phyloP scores from a whole-genome alignment of 2,113 vertebrate genomes.

The Butorides virescens region DNA sequence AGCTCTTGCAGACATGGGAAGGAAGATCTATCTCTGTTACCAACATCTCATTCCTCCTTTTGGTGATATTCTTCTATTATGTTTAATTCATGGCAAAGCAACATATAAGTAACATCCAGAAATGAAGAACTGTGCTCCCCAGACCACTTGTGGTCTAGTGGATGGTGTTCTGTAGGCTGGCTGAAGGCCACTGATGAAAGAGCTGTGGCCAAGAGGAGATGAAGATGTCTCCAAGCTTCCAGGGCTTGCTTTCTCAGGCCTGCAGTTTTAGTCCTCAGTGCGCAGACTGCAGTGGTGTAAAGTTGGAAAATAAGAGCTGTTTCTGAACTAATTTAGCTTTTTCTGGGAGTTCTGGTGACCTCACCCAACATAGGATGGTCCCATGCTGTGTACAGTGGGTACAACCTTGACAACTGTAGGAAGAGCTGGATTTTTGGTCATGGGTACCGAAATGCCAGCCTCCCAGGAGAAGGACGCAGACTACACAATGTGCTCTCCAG shows the following conservation, averaged over 20 bases:
- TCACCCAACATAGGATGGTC: background rate
- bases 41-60: background rate
- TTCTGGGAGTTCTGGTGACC: background rate
- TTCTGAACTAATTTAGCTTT: background rate
- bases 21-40: background rate
- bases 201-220: background rate
- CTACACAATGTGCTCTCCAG: background rate
- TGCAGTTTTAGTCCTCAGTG: background rate
- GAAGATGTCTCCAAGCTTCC: background rate
- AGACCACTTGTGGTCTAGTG: background rate
- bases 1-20: background rate
- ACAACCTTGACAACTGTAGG: background rate
- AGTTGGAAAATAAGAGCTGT: background rate
- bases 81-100: background rate
- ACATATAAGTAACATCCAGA: background rate
- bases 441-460: background rate
- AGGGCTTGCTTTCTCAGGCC: background rate
- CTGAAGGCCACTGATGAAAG: background rate
- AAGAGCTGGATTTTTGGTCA: background rate
- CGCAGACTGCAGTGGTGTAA: background rate
- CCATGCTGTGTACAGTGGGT: background rate
- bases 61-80: background rate
- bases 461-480: background rate
- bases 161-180: background rate
- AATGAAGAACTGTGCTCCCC: background rate